Evolutionary conservation across 2,888 invertebrate species (phyloP).

Genomic region (Heliconius hortense): DNA sequence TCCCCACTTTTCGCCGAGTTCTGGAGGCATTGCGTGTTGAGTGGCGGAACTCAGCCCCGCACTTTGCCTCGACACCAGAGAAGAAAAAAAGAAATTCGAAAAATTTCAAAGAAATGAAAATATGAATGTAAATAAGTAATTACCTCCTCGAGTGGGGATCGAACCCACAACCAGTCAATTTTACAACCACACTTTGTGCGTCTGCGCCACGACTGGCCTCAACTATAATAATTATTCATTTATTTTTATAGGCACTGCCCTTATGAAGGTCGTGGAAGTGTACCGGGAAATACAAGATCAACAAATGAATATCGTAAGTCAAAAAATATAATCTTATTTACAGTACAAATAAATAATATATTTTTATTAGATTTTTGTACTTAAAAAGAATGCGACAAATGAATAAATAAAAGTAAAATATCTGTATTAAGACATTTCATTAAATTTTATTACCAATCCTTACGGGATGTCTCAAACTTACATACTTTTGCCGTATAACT

Average conservation of each 20-base stretch:
- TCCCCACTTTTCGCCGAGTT: no score
- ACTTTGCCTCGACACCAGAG: no score
- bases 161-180: no score
- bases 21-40: no score
- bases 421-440: neutral
- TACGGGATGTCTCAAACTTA: neutral
- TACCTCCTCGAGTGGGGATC: no score
- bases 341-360: neutral
- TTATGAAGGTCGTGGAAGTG: slow-evolving; percentile 96
- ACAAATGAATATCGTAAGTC: slow-evolving; percentile 96
- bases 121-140: no score
- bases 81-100: no score
- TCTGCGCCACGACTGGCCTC: no score
- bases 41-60: no score
- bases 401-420: neutral
- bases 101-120: no score
- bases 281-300: slow-evolving; percentile 97
- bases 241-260: slow-evolving; percentile 87
- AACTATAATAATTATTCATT: neutral
- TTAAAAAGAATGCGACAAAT: neutral
- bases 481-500: neutral
- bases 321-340: neutral
- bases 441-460: neutral
- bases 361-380: neutral
- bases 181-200: no score